These are phyloP conservation scores for Chironomus tentans DNA, from an alignment of 2,888 invertebrate genomes.

Conservation along the genomic window DNA sequence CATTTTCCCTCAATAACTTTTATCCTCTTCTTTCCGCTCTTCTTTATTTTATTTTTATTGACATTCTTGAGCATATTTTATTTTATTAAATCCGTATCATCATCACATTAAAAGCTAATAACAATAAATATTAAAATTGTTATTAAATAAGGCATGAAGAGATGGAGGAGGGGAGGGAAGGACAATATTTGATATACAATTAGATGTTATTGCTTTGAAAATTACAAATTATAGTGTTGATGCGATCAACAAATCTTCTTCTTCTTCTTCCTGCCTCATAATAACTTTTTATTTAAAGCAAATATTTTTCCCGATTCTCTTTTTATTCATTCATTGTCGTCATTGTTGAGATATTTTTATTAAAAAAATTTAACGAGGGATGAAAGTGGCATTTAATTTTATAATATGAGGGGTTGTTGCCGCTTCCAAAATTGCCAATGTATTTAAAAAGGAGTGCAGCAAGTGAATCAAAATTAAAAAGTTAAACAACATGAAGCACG, in stretches of 20 bases:
- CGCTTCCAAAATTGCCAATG: neutral
- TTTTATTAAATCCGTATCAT: slow-evolving; percentile 9
- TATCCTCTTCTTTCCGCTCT: neutral
- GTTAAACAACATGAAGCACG: slow-evolving; percentile 11
- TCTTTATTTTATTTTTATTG: neutral
- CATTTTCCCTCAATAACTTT: neutral
- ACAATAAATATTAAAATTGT: slow-evolving; percentile 26
- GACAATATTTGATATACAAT: slow-evolving; percentile 17
- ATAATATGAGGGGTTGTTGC: neutral
- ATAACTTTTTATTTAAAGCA: slow-evolving; percentile 20
- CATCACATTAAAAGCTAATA: slow-evolving; percentile 23
- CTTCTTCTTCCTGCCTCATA: neutral
- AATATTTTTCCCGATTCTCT: slow-evolving; percentile 12
- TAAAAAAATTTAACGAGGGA: slow-evolving; percentile 20
- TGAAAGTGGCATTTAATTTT: slow-evolving; percentile 23
- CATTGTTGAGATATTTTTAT: slow-evolving; percentile 5
- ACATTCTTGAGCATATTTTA: neutral
- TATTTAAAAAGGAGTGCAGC: neutral
- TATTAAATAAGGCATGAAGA: slow-evolving; percentile 14
- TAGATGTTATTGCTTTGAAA: neutral
- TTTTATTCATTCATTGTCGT: neutral
- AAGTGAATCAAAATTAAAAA: slow-evolving; percentile 5
- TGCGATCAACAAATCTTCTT: neutral
- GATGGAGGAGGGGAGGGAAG: neutral
- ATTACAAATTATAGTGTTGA: slow-evolving; percentile 6